These are phyloP conservation scores for Neria commutata DNA, from an alignment of 2,888 invertebrate species.

Conservation along the genomic window DNA sequence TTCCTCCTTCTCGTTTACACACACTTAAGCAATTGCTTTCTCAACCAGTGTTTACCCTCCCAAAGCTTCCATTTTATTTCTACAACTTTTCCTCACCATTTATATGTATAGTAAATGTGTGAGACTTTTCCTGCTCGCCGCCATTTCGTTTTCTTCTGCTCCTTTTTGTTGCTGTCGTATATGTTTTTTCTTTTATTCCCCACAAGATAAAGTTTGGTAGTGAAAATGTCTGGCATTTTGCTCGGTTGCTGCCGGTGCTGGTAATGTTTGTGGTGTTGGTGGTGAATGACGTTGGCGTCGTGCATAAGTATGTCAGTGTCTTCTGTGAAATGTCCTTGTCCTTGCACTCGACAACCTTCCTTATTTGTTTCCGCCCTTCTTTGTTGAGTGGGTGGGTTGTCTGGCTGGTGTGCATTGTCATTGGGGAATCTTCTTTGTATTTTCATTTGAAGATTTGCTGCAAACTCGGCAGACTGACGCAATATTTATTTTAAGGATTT, in stretches of 20 bases:
- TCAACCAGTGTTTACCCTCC: background rate
- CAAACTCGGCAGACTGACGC: no score
- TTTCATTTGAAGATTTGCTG: constrained; percentile 7
- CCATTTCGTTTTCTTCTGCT: constrained; percentile 38
- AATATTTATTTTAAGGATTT: constrained; percentile 1
- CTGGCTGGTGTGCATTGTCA: constrained; percentile 33
- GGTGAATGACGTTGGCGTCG: background rate
- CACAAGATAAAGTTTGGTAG: constrained; percentile 51
- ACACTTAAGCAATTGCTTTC: constrained; percentile 4
- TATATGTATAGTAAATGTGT: no score
- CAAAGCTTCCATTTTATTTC: background rate
- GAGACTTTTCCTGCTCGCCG: background rate
- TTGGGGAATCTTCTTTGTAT: background rate
- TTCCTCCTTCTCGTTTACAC: background rate
- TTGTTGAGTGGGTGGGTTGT: background rate
- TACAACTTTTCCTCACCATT: constrained; percentile 4
- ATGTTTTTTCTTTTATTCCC: constrained; percentile 45
- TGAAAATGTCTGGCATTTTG: constrained; percentile 49
- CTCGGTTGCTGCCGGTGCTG: constrained; percentile 12
- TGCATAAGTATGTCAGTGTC: constrained; percentile 50
- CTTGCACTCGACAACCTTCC: constrained; percentile 32
- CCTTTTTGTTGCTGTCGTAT: constrained; percentile 25
- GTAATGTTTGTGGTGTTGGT: constrained; percentile 7
- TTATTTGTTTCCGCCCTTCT: background rate
- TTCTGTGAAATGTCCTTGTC: constrained; percentile 50